phyloP scores from a whole-genome alignment of 1,140 invertebrate genomes.

The Caerostris extrusa region DNA sequence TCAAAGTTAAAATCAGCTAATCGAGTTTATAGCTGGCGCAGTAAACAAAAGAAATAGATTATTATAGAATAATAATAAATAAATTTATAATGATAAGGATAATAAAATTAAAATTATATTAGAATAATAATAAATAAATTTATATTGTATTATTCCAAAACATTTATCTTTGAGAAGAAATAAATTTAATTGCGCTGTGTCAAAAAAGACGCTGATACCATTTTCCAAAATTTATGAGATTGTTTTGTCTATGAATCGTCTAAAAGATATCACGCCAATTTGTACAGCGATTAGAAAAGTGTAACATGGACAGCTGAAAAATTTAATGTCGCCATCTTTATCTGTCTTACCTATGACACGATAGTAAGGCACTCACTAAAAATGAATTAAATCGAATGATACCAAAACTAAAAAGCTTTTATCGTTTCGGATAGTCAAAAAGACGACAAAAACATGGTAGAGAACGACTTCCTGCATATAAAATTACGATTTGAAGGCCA shows the following conservation, averaged over 20 bases:
- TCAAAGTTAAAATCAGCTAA: too few relatives aligned
- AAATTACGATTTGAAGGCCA: conserved; percentile 47
- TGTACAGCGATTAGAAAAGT: background rate
- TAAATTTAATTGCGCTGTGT: too few relatives aligned
- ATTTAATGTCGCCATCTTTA: background rate
- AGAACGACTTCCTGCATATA: conserved; percentile 51
- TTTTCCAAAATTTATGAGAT: background rate
- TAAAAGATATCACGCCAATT: background rate
- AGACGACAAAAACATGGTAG: conserved; percentile 27
- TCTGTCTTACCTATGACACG: background rate
- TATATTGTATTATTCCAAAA: too few relatives aligned
- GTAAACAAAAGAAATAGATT: too few relatives aligned
- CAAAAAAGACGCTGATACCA: too few relatives aligned
- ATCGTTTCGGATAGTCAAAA: background rate
- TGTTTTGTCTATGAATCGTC: background rate
- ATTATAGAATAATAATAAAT: too few relatives aligned
- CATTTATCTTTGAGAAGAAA: too few relatives aligned
- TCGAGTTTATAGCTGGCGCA: too few relatives aligned
- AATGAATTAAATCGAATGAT: conserved; percentile 40
- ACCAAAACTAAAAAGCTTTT: conserved; percentile 51
- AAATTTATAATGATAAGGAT: too few relatives aligned
- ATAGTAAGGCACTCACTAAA: background rate
- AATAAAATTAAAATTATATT: too few relatives aligned
- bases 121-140: too few relatives aligned
- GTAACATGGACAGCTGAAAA: background rate